Conservation (phyloP, 2,797 vertebrate genomes). For the Acipenser ruthenus region DNA sequence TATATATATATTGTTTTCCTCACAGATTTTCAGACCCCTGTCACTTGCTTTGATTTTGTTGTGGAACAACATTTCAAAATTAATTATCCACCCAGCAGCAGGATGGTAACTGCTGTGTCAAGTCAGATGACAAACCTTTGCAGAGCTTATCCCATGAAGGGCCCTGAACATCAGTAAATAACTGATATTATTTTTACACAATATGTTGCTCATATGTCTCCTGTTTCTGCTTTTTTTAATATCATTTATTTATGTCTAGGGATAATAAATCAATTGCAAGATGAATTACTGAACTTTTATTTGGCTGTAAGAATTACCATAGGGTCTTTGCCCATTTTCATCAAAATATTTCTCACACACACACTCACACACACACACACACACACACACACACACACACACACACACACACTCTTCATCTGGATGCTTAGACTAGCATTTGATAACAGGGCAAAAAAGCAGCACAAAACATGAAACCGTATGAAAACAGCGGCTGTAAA, state of each 20-base stretch:
- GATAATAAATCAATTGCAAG: background rate
- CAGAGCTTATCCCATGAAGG: background rate
- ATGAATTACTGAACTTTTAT: background rate
- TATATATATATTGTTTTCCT: background rate
- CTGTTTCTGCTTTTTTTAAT: background rate
- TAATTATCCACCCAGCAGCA: background rate
- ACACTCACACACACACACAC: conserved; percentile 2
- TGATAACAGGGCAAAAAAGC: background rate
- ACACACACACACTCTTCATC: background rate
- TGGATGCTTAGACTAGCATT: background rate
- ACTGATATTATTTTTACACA: background rate
- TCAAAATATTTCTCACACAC: background rate
- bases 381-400: conserved; percentile 3
- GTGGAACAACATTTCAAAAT: background rate
- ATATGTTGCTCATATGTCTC: background rate
- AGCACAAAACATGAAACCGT: background rate
- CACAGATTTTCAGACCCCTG: background rate
- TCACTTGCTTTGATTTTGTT: background rate
- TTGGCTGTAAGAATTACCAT: background rate
- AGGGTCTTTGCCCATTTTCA: background rate
- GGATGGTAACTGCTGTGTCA: background rate
- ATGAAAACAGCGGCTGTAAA: background rate
- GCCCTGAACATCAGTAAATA: background rate
- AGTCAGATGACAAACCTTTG: background rate
- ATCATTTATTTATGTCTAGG: background rate